Conservation (phyloP, 2,113 vertebrate genomes). For the Phodopus roborovskii region DNA sequence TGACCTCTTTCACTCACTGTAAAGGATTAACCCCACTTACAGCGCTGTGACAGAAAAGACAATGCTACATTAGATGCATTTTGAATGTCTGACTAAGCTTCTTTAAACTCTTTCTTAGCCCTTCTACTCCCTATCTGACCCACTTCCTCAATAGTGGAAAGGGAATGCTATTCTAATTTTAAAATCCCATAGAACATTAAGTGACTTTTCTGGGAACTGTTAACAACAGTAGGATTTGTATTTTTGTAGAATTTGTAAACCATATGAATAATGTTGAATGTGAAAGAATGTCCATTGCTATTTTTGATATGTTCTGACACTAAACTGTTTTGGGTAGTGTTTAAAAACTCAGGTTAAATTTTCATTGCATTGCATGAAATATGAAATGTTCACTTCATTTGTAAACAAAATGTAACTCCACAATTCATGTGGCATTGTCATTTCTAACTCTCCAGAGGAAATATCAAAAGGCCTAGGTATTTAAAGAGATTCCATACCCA, state of each 20-base stretch:
- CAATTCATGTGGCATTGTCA: slow-evolving; percentile 25
- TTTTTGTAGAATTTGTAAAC: slow-evolving; percentile 49
- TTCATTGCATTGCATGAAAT: slow-evolving; percentile 36
- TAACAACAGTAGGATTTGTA: slow-evolving; percentile 17
- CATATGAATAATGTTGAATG: not conserved
- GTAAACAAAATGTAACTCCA: slow-evolving; percentile 30
- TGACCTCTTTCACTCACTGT: slow-evolving; percentile 34
- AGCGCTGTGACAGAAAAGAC: not conserved
- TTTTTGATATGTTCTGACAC: slow-evolving; percentile 59
- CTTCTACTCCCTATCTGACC: too few relatives aligned
- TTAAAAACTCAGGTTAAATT: slow-evolving; percentile 77
- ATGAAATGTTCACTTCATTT: slow-evolving; percentile 22
- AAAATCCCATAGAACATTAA: not conserved
- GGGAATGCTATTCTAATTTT: not conserved
- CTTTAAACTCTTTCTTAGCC: too few relatives aligned
- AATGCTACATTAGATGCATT: not conserved
- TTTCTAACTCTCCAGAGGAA: slow-evolving; percentile 44
- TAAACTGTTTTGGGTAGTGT: slow-evolving; percentile 63
- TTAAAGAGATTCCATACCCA: not conserved
- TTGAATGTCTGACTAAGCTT: not conserved
- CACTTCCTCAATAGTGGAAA: not conserved
- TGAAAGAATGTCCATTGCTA: not conserved
- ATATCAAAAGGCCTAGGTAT: not conserved
- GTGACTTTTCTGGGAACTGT: slow-evolving; percentile 19
- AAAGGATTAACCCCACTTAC: not conserved